Evolutionary conservation across 2,888 invertebrate genomes (phyloP).

Genomic region (Andrena flavipes): DNA sequence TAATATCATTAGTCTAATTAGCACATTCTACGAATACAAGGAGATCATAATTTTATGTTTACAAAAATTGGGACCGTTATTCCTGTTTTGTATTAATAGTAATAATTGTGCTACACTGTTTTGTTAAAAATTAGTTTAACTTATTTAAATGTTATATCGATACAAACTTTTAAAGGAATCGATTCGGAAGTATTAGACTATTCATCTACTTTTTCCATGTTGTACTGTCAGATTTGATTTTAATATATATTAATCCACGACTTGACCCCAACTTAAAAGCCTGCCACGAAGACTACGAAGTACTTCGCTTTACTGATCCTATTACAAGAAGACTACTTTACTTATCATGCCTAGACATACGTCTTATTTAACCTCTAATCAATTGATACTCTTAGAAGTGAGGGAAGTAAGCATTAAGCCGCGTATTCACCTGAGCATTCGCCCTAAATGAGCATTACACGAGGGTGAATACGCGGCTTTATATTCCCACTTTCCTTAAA

Average conservation of each 20-base stretch:
- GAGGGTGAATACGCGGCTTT: background rate
- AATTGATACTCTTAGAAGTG: background rate
- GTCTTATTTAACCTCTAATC: slow-evolving; percentile 2
- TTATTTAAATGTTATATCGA: background rate
- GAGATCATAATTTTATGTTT: too few species aligned
- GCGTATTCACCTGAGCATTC: too few species aligned
- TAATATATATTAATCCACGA: slow-evolving; percentile 42
- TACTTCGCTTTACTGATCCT: slow-evolving; percentile 50
- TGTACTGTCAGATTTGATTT: slow-evolving; percentile 10
- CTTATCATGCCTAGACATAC: slow-evolving; percentile 11
- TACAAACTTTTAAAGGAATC: too few species aligned
- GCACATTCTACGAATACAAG: too few species aligned
- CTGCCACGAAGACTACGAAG: slow-evolving; percentile 30
- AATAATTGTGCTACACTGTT: too few species aligned
- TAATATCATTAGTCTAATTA: too few species aligned
- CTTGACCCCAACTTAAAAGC: slow-evolving; percentile 14
- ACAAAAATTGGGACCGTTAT: too few species aligned
- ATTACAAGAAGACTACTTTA: slow-evolving; percentile 57
- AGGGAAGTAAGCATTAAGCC: background rate
- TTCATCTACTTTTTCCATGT: background rate
- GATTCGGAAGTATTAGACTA: background rate
- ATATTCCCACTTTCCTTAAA: background rate
- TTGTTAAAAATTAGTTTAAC: too few species aligned
- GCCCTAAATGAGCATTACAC: too few species aligned
- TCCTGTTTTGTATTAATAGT: too few species aligned